Evolutionary conservation across 2,797 vertebrate species (phyloP).

Genomic region (Liasis olivaceus): DNA sequence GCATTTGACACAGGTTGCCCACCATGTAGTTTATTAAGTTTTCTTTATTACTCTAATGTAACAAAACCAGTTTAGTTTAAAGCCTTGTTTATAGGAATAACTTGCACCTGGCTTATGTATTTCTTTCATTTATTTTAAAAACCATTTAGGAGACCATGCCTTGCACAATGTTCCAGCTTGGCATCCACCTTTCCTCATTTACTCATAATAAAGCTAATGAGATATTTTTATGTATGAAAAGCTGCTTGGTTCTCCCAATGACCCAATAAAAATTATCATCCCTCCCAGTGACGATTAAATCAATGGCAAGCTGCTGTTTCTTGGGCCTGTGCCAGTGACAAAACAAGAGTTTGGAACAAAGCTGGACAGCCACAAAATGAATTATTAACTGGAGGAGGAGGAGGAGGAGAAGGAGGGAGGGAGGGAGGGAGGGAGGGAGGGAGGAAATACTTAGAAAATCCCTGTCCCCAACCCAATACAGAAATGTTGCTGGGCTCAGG

Average conservation of each 20-base stretch:
- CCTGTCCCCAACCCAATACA: no score
- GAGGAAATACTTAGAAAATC: background rate
- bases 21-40: background rate
- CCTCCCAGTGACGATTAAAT: slow-evolving; percentile 11
- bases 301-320: slow-evolving; percentile 24
- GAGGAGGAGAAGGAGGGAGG: background rate
- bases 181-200: background rate
- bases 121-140: background rate
- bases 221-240: background rate
- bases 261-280: background rate
- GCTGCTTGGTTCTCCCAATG: background rate
- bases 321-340: slow-evolving; percentile 21
- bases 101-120: background rate
- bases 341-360: background rate
- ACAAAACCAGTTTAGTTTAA: background rate
- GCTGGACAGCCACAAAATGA: background rate
- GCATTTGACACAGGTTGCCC: background rate
- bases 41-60: background rate
- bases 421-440: background rate
- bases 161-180: background rate
- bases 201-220: background rate
- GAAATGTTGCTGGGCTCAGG: background rate
- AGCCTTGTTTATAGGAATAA: background rate
- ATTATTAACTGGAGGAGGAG: background rate
- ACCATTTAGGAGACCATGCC: background rate